Conservation (phyloP, 2,888 invertebrate species). For the Eupithecia abbreviata region DNA sequence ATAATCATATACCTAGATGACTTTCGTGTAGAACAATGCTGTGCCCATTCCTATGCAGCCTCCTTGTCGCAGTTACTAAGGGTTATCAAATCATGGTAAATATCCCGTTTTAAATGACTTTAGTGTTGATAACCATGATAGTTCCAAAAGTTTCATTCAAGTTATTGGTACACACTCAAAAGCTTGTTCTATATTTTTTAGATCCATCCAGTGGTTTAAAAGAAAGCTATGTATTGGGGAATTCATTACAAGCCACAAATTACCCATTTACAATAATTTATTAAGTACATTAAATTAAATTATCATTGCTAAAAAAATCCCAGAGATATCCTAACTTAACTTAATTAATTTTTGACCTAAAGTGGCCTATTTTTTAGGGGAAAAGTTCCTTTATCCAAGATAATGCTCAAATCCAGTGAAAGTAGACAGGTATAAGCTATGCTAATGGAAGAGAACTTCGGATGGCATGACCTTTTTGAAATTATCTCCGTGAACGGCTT, state of each 20-base stretch:
- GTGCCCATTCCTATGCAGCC: no score
- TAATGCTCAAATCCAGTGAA: slow-evolving; percentile 19
- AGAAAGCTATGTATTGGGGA: neutral
- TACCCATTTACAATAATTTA: neutral
- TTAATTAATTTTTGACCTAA: neutral
- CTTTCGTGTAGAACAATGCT: no score
- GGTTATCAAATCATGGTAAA: no score
- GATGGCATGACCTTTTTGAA: slow-evolving; percentile 30
- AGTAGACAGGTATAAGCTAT: slow-evolving; percentile 26
- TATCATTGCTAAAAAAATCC: neutral
- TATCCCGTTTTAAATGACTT: no score
- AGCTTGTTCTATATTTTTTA: no score
- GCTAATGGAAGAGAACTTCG: slow-evolving; percentile 29
- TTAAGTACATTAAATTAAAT: neutral
- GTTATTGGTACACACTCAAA: no score
- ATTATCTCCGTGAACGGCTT: slow-evolving; percentile 30
- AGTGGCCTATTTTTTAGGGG: neutral
- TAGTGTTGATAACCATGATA: no score
- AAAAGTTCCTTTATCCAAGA: neutral
- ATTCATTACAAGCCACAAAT: neutral
- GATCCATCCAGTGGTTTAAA: no score
- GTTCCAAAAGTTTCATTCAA: no score
- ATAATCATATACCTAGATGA: no score
- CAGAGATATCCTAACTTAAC: neutral
- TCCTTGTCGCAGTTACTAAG: no score